These are phyloP conservation scores for Poecile montanus DNA, from an alignment of 2,797 vertebrate genomes.

Conservation along the genomic window DNA sequence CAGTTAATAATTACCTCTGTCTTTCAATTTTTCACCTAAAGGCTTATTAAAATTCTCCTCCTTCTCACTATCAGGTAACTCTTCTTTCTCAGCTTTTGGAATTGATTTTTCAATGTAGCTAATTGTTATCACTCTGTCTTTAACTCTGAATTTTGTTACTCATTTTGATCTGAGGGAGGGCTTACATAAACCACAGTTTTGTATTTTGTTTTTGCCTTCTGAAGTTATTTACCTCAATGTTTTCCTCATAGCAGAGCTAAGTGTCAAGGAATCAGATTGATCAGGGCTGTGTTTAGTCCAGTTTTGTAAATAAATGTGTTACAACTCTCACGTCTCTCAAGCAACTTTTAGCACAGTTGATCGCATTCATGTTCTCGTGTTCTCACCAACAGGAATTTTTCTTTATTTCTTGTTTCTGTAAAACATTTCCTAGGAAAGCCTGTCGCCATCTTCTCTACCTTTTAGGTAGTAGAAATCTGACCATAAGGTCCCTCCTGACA, in stretches of 20 bases:
- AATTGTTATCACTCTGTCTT: not conserved
- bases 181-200: not conserved
- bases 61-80: not conserved
- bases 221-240: not conserved
- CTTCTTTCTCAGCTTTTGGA: not conserved
- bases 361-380: not conserved
- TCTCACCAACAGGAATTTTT: not conserved
- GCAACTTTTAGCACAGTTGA: not conserved
- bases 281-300: not conserved
- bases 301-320: not conserved
- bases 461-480: not conserved
- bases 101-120: not conserved
- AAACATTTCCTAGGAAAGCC: not conserved
- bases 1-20: not conserved
- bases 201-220: not conserved
- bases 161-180: not conserved
- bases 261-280: not conserved
- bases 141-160: not conserved
- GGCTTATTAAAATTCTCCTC: not conserved
- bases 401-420: not conserved
- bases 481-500: not conserved
- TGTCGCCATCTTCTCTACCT: not conserved
- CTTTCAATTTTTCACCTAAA: not conserved
- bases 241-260: not conserved
- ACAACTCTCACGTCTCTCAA: not conserved